Conservation (phyloP, 2,888 invertebrate species). For the Bombylius discolor region DNA sequence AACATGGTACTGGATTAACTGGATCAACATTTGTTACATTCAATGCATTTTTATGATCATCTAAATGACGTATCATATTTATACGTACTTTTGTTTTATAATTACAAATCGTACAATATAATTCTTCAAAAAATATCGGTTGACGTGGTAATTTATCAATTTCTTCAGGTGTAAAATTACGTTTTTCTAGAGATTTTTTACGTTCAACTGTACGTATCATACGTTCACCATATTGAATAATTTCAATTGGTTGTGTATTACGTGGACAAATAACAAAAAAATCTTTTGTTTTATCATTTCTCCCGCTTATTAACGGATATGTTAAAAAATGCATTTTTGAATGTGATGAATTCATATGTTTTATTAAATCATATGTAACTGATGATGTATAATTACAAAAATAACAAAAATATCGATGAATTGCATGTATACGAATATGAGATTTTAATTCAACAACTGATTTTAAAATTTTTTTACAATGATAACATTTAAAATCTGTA, state of each 20-base stretch:
- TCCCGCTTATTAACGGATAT: slow-evolving; percentile 36
- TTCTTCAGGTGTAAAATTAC: slow-evolving; percentile 45
- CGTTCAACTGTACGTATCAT: slow-evolving; percentile 21
- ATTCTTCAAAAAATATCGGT: slow-evolving; percentile 47
- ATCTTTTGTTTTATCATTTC: slow-evolving; percentile 37
- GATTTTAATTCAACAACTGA: slow-evolving; percentile 38
- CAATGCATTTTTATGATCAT: slow-evolving; percentile 45
- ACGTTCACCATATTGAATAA: slow-evolving; percentile 22
- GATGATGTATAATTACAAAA: slow-evolving; percentile 39
- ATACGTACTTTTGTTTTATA: slow-evolving; percentile 56
- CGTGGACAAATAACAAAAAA: slow-evolving; percentile 39
- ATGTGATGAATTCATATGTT: slow-evolving; percentile 45
- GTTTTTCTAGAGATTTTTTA: slow-evolving; percentile 21
- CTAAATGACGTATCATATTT: slow-evolving; percentile 59
- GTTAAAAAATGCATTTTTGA: slow-evolving; percentile 32
- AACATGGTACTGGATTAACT: slow-evolving; percentile 69
- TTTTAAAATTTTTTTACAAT: slow-evolving; percentile 39
- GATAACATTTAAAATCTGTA: slow-evolving; percentile 36
- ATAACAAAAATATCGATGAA: slow-evolving; percentile 45
- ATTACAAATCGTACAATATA: slow-evolving; percentile 52
- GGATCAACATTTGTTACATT: slow-evolving; percentile 54
- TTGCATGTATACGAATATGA: slow-evolving; percentile 48
- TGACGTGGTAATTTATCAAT: slow-evolving; percentile 49
- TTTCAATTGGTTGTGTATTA: slow-evolving; percentile 14
- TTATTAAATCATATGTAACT: slow-evolving; percentile 22